Percentiles rank a stretch among this genome's conserved stretches.
Evolutionary conservation across 2,797 vertebrate species (phyloP).

Genomic region (Onychomys arenicola): DNA sequence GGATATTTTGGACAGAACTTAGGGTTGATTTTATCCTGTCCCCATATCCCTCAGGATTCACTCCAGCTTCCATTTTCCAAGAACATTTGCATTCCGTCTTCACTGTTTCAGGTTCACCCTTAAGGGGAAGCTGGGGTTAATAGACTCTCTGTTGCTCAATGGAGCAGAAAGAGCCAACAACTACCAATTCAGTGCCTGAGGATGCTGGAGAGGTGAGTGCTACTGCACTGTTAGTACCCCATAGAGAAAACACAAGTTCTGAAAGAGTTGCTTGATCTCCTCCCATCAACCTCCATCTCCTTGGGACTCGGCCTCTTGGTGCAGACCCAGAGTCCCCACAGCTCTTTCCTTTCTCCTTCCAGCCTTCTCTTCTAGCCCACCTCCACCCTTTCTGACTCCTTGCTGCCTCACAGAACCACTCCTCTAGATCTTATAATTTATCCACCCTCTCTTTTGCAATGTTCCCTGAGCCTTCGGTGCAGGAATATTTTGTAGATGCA

Average conservation of each 20-base stretch:
- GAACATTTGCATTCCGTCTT: not conserved
- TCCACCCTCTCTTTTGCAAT: too few relatives aligned
- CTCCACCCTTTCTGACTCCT: not conserved
- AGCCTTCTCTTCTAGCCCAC: not conserved
- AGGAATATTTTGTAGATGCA: too few relatives aligned
- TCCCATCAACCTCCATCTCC: not conserved
- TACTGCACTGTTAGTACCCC: too few relatives aligned
- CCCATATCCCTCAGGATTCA: not conserved
- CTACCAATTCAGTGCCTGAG: not conserved
- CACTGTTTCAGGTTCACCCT: not conserved
- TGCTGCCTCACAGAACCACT: not conserved
- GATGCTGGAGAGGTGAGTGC: not conserved
- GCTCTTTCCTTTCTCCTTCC: not conserved
- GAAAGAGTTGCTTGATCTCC: not conserved
- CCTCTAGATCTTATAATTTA: too few relatives aligned
- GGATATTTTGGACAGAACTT: not conserved
- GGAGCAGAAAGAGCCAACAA: not conserved
- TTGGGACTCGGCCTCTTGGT: not conserved
- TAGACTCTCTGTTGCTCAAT: not conserved
- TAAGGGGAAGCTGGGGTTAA: not conserved
- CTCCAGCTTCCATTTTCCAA: too few relatives aligned
- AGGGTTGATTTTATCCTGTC: not conserved
- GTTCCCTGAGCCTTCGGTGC: too few relatives aligned
- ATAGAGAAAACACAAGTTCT: not conserved
- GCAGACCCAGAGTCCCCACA: not conserved